phyloP scores from a whole-genome alignment of 1,140 invertebrate genomes.

The Ctenoplectra terminalis region DNA sequence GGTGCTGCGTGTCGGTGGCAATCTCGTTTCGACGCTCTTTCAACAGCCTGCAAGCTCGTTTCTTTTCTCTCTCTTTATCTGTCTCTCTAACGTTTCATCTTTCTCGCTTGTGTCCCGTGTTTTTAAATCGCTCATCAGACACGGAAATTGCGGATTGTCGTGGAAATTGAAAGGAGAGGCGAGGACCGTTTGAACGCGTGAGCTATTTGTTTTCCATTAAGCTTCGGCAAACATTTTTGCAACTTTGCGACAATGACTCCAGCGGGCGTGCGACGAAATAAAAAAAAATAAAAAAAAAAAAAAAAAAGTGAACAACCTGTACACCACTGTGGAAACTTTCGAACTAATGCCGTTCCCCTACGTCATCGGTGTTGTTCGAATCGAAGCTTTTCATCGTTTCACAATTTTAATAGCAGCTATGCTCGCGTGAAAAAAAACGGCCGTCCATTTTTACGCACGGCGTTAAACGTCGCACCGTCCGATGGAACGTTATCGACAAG shows the following conservation, averaged over 20 bases:
- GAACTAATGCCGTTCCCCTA: not conserved
- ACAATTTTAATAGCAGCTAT: not conserved
- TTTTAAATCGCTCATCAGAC: slow-evolving; percentile 37
- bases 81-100: not conserved
- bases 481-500: not conserved
- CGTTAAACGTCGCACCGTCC: not conserved
- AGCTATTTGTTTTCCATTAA: slow-evolving; percentile 5
- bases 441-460: no score
- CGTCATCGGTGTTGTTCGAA: not conserved
- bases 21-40: slow-evolving; percentile 1
- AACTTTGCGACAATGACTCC: not conserved
- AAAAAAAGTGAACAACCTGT: no score
- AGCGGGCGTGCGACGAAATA: no score
- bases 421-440: not conserved
- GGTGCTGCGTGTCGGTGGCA: not conserved
- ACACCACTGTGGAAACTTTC: no score
- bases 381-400: not conserved
- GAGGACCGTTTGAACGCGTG: not conserved
- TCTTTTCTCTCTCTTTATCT: not conserved
- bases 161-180: not conserved
- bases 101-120: not conserved
- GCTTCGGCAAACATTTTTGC: slow-evolving; percentile 28
- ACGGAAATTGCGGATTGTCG: slow-evolving; percentile 23
- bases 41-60: not conserved
- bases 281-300: no score